Base-by-base conservation (phyloP, 2,797 vertebrate genomes). In the Tragopan temminckii region DNA sequence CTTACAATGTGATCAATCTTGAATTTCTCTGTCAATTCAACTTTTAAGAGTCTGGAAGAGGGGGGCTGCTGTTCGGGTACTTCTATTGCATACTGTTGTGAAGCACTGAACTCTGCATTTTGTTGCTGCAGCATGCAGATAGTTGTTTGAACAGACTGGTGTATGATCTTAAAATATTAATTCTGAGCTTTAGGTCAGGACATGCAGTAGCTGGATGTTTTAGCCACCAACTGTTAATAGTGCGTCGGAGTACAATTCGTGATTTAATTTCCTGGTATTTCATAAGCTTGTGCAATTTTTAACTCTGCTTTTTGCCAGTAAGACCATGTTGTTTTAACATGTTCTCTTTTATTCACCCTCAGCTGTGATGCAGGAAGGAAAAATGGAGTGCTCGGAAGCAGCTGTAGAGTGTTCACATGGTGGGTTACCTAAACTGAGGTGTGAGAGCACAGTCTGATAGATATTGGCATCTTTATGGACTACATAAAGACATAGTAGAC, bases 181-280 rank as follows among this genome's bases (percentile, higher is more conserved):
- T 66, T 23, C 5, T 40, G 7, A 80, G 62, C 48, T 82, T 55
- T 36, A 67, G 72, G 62, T 66, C 18, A 80, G 46, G 31, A 6
- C 23, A 38, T 77, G 33, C 87, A 50, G 66, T 90, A 80, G 83
- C 53, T 35, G 53, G 64, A 35, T 59, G 50, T 92, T 89, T 72
- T 62, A 83, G 62, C 38, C 15, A 15, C n/a, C 31, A 33, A 12
- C 48, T 74, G 7, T 68, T 88, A 40, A 36, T 5, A 16, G n/a
- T 68, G 13, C 64, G 16, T 66, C 85, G 50, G 38, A 87, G 21
- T 36, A 52, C 46, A 76, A 55, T 20, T 89, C 9, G 17, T 80
- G 8, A 89, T 83, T 90, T 87, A 15, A 79, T 83, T 95, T 94
- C 83, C 70, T 91, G 67, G 2, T 81, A 68, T 90, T 95, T 94